These are phyloP conservation scores for Pogonomyrmex barbatus DNA, from an alignment of 1,140 invertebrate species.

Conservation along the genomic window DNA sequence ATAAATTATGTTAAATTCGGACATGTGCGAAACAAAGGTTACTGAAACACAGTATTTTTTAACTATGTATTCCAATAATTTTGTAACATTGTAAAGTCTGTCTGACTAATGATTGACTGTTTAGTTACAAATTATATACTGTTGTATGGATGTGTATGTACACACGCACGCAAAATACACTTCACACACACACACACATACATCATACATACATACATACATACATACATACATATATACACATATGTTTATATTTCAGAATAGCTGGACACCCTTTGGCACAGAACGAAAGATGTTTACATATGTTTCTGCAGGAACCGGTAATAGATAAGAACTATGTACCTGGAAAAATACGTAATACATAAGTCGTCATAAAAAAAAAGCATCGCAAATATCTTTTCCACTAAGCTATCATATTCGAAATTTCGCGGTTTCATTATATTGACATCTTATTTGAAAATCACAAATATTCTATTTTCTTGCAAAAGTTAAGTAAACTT, in stretches of 20 bases:
- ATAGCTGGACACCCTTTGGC: conserved; percentile 99
- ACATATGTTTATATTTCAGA: conserved; percentile 86
- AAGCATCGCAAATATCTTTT: conserved; percentile 71
- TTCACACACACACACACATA: too few species aligned
- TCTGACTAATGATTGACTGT: too few species aligned
- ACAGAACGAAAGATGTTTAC: conserved; percentile 99
- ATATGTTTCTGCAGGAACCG: conserved; percentile 99
- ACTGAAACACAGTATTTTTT: neutral
- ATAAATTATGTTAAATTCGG: neutral
- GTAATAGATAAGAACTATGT: conserved; percentile 99
- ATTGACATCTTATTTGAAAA: conserved; percentile 62
- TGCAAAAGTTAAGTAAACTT: conserved; percentile 67
- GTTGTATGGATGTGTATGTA: too few species aligned
- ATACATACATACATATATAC: too few species aligned
- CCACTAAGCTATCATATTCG: conserved; percentile 66
- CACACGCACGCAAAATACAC: too few species aligned
- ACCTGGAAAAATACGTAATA: conserved; percentile 99
- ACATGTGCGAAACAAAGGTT: neutral
- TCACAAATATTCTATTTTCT: conserved; percentile 64
- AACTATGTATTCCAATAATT: neutral
- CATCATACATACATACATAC: too few species aligned
- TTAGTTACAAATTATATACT: too few species aligned
- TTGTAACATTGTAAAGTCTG: too few species aligned
- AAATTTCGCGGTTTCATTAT: conserved; percentile 63
- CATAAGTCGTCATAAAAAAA: conserved; percentile 87